Percentiles rank a stretch among this genome's conserved stretches.
These are phyloP conservation scores for Sarcophaga carnaria DNA, from an alignment of 2,888 invertebrate species.

Conservation along the genomic window DNA sequence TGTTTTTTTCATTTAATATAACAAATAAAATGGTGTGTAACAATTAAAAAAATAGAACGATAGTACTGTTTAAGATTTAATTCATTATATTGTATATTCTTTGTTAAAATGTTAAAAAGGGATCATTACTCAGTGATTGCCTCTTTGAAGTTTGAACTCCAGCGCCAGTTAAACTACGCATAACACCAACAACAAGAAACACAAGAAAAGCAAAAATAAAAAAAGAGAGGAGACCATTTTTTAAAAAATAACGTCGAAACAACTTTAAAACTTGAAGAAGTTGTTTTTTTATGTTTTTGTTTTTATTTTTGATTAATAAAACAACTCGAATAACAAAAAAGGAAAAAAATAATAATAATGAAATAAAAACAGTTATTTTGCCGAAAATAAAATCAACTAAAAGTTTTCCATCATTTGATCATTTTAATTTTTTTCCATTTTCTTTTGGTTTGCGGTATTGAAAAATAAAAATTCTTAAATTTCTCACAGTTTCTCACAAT, in stretches of 20 bases:
- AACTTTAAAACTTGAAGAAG: conserved; percentile 55
- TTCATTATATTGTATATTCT: conserved; percentile 49
- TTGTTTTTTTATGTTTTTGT: conserved; percentile 71
- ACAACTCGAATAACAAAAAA: conserved; percentile 69
- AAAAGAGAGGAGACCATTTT: conserved; percentile 76
- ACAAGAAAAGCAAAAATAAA: conserved; percentile 71
- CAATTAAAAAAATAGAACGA: conserved; percentile 75
- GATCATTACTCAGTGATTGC: conserved; percentile 88
- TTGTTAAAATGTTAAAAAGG: conserved; percentile 66
- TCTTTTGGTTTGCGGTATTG: not conserved
- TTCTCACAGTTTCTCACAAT: not conserved
- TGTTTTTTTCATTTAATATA: conserved; percentile 70
- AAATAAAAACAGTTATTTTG: conserved; percentile 17
- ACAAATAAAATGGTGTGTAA: conserved; percentile 76
- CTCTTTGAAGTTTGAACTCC: conserved; percentile 98
- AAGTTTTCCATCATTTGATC: not conserved
- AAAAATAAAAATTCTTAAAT: not conserved
- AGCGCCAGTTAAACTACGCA: conserved; percentile 85
- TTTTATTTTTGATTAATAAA: conserved; percentile 71
- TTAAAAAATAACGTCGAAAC: conserved; percentile 54
- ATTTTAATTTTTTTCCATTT: not conserved
- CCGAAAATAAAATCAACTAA: not conserved
- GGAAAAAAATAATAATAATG: conserved; percentile 72
- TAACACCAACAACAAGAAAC: conserved; percentile 70
- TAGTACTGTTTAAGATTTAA: conserved; percentile 64